These are phyloP conservation scores for Amphipyra tragopoginis DNA, from an alignment of 2,888 invertebrate species.

Conservation along the genomic window DNA sequence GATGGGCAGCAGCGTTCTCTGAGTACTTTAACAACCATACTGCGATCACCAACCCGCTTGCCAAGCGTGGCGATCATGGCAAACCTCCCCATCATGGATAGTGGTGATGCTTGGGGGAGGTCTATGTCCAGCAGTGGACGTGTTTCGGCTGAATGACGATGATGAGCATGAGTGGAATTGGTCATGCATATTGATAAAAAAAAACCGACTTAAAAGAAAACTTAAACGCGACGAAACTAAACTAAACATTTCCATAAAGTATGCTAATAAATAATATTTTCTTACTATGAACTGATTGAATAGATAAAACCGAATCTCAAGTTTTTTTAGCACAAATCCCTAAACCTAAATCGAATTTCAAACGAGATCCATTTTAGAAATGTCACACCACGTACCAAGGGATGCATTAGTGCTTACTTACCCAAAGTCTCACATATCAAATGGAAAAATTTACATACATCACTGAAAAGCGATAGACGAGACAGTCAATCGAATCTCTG, in stretches of 20 bases:
- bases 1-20: too few relatives aligned
- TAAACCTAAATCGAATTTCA: conserved; percentile 44
- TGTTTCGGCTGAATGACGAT: too few relatives aligned
- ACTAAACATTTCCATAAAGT: not conserved
- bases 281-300: conserved; percentile 6
- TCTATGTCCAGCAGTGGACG: too few relatives aligned
- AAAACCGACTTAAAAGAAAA: too few relatives aligned
- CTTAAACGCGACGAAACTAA: too few relatives aligned
- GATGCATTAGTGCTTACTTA: conserved; percentile 28
- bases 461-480: conserved; percentile 20
- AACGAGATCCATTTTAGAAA: conserved; percentile 40
- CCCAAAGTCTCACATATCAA: conserved; percentile 22
- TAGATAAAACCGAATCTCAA: conserved; percentile 1
- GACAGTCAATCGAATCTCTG: conserved; percentile 48
- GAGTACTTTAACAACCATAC: too few relatives aligned
- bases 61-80: too few relatives aligned
- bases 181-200: too few relatives aligned
- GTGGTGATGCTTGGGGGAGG: too few relatives aligned
- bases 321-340: conserved; percentile 6
- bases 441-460: conserved; percentile 38
- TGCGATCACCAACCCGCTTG: too few relatives aligned
- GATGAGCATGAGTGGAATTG: too few relatives aligned
- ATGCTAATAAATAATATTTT: not conserved
- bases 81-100: too few relatives aligned
- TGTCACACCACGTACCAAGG: conserved; percentile 25